These are phyloP conservation scores for Bubalus kerabau DNA, from an alignment of 2,113 vertebrate species.

Conservation along the genomic window DNA sequence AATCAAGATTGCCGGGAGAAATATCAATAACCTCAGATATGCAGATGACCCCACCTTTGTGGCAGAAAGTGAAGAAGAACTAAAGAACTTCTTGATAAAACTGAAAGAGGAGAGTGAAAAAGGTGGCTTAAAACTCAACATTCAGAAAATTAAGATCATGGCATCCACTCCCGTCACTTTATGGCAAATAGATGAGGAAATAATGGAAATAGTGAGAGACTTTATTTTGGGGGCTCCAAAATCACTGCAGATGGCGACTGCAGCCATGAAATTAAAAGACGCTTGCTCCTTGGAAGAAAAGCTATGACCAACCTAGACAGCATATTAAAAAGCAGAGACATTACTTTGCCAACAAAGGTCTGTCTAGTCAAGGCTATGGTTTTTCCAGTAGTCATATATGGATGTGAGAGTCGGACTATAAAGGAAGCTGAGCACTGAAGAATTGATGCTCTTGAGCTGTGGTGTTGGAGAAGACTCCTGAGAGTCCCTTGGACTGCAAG, in stretches of 20 bases:
- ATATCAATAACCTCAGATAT: neutral
- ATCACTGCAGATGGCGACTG: neutral
- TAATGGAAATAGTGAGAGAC: neutral
- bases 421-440: neutral
- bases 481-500: neutral
- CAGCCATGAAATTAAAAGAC: neutral
- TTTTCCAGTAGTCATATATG: neutral
- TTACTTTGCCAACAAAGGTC: neutral
- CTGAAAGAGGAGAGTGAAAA: neutral
- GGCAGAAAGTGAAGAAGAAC: neutral
- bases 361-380: neutral
- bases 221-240: neutral
- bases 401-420: neutral
- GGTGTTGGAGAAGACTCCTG: neutral
- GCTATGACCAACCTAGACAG: neutral
- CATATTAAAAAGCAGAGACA: neutral
- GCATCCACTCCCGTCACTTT: neutral
- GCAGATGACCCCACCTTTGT: neutral
- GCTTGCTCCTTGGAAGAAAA: neutral
- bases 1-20: neutral
- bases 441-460: neutral
- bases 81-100: neutral
- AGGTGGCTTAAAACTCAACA: neutral
- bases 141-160: neutral
- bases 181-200: neutral